Evolutionary conservation across 2,888 invertebrate genomes (phyloP).

Genomic region (Acronicta aceris): DNA sequence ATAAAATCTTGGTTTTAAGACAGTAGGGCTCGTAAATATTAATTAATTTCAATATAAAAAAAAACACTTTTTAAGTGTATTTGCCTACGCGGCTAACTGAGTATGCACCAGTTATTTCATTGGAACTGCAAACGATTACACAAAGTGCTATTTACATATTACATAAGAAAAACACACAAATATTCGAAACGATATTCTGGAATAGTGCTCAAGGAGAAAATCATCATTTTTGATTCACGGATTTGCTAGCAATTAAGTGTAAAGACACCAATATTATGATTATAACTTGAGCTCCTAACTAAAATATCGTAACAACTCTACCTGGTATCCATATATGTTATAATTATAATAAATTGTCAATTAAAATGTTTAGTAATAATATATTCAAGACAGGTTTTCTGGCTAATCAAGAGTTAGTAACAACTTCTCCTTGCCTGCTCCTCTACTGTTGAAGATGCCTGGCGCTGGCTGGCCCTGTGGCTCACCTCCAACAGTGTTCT

Average conservation of each 20-base stretch:
- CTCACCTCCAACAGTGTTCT: conserved; percentile 77
- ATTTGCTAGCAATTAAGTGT: no score
- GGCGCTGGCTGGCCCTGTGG: conserved; percentile 79
- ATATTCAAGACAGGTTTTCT: conserved; percentile 4
- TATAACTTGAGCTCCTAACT: background rate
- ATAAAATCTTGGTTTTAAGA: no score
- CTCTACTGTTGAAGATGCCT: conserved; percentile 84
- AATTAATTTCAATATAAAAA: no score
- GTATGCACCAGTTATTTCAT: no score
- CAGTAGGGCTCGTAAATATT: no score
- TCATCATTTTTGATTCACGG: no score
- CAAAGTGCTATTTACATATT: no score
- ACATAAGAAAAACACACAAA: background rate
- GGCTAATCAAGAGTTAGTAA: conserved; percentile 46
- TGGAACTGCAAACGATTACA: background rate
- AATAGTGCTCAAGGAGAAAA: no score
- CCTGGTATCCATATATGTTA: background rate
- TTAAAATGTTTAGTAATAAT: background rate
- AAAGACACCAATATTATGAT: no score
- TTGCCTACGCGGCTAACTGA: no score
- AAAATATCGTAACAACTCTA: background rate
- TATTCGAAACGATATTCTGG: no score
- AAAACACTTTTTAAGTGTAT: no score
- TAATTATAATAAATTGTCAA: conserved; percentile 3
- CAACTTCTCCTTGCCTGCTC: conserved; percentile 82